phyloP scores from a whole-genome alignment of 2,888 invertebrate genomes.

The Parthenolecanium corni region DNA sequence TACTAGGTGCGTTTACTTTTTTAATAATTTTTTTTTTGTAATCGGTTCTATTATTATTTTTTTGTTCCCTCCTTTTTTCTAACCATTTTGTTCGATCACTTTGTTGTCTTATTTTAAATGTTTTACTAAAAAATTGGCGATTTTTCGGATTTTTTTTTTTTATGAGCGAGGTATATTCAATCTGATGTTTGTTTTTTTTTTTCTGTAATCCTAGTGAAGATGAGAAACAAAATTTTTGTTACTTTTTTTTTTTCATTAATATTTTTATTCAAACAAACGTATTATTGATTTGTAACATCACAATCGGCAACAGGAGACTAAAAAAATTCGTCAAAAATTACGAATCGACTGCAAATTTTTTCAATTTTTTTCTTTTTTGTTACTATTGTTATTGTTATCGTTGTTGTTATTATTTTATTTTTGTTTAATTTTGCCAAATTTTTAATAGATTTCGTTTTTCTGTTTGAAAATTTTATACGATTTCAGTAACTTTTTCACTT shows the following conservation, averaged over 20 bases:
- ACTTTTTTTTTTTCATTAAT: conserved; percentile 3
- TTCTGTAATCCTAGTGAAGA: no score
- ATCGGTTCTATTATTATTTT: neutral
- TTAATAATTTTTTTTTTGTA: conserved; percentile 8
- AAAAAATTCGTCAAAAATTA: no score
- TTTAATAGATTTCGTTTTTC: conserved; percentile 1
- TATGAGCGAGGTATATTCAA: no score
- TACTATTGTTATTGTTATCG: no score
- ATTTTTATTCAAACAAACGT: no score
- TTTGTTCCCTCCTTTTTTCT: conserved; percentile 6
- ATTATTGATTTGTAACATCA: no score
- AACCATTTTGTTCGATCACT: conserved; percentile 13
- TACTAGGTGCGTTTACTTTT: conserved; percentile 11
- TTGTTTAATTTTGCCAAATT: neutral
- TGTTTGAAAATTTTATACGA: neutral
- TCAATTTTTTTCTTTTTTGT: no score
- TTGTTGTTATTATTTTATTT: neutral
- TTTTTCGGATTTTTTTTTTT: conserved; percentile 6
- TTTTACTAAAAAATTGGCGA: conserved; percentile 10
- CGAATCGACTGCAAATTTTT: no score
- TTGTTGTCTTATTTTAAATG: conserved; percentile 15
- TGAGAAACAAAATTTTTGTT: conserved; percentile 7
- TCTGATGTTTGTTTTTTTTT: no score
- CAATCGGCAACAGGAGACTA: no score
- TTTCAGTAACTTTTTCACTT: neutral